Conservation (phyloP, 1,140 invertebrate species). For the Dinothrombium tinctorium region DNA sequence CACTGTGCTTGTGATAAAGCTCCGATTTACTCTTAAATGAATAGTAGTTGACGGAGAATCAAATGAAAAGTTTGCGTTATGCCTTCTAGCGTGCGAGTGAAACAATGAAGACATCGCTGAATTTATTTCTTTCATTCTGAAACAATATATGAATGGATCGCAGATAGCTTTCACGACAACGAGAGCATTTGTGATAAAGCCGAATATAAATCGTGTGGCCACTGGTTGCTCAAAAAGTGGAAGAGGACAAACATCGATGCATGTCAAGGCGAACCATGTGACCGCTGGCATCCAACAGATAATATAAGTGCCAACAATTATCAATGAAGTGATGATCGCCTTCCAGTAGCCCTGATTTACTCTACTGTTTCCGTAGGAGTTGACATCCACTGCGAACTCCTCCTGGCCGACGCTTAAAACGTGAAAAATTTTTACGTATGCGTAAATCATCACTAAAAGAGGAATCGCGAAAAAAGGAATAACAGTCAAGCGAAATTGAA, state of each 20-base stretch:
- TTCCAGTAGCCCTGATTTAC: conserved; percentile 2
- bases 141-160: conserved; percentile 42
- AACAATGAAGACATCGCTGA: conserved; percentile 11
- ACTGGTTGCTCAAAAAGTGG: not conserved
- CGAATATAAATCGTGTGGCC: conserved; percentile 1
- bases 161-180: conserved; percentile 36
- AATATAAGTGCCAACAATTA: conserved; percentile 28
- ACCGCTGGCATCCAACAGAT: conserved; percentile 37
- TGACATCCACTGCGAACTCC: conserved; percentile 1
- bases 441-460: conserved; percentile 29
- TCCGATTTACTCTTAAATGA: no score
- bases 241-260: conserved; percentile 19
- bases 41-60: no score
- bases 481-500: conserved; percentile 6
- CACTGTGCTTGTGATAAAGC: no score
- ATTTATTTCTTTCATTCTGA: conserved; percentile 35
- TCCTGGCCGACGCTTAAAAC: conserved; percentile 29
- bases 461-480: conserved; percentile 20
- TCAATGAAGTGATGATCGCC: not conserved
- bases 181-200: conserved; percentile 19
- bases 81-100: not conserved
- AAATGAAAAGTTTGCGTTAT: no score
- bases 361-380: not conserved
- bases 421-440: conserved; percentile 33
- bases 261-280: conserved; percentile 27